Evolutionary conservation across 2,888 invertebrate genomes (phyloP), one percentile per base, ranked within the genome.

Genomic region (Philereme transversata): DNA sequence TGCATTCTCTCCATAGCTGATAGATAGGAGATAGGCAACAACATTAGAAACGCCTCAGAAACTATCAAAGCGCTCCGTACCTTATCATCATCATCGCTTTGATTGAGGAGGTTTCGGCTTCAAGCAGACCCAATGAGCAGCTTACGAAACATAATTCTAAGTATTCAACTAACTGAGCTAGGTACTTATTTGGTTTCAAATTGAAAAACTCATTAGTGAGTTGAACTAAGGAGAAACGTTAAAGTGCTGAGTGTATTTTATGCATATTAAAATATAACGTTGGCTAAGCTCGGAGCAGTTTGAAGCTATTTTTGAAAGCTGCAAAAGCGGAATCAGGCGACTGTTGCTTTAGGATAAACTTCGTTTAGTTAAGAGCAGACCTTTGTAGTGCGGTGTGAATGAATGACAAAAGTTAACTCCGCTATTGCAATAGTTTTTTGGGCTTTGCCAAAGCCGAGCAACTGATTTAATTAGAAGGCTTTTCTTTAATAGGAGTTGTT

Each of bases 261-360:
- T 68, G 67, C 68, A 69, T 73, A 70, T 70, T 74, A 72, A 69
- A 72, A 74, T 68, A 68, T 64, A 66, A 65, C 58, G 58, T 60
- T 33, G 59, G 67, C 65, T 66, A 66, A 67, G 64, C 67, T 64
- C 46, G 54, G 68, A 60, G 68, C 58, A 69, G 68, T 74, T 71
- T 70, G 57, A 61, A 71, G 75, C 72, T 70, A 73, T 78, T 79
- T 82, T 79, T 72, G 69, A 76, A 75, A 73, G 61, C 74, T 67
- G 69, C 68, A 71, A 67, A 69, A 67, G 67, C 71, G 72, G 75
- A 72, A 75, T 77, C 75, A 68, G 69, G 70, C 58, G 66, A 66
- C 70, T 79, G 76, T 81, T 82, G 78, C 78, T 71, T 74, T 76
- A 70, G 77, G 77, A 82, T 82, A 80, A 81, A 79, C 73, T 81